Evolutionary conservation across 2,888 invertebrate species (phyloP).

Genomic region (Stenurella melanura): DNA sequence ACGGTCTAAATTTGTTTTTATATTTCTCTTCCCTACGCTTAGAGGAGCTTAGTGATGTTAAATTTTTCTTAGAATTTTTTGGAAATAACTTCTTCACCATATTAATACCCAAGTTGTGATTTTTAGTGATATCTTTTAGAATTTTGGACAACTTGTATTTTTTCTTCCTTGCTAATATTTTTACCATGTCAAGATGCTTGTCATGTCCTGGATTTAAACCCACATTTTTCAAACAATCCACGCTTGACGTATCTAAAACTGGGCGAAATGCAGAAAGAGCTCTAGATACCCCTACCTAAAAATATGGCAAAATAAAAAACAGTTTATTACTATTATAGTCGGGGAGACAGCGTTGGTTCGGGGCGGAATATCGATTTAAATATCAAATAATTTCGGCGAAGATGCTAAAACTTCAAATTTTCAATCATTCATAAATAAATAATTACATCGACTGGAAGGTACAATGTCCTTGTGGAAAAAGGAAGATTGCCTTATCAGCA

Average conservation of each 20-base stretch:
- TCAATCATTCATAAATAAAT: too few species aligned
- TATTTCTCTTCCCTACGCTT: not conserved
- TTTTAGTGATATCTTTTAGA: constrained; percentile 66
- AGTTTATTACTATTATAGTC: not conserved
- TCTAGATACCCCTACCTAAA: constrained; percentile 79
- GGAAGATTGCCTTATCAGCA: too few species aligned
- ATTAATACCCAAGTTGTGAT: constrained; percentile 70
- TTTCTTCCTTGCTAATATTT: constrained; percentile 62
- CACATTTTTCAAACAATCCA: constrained; percentile 71
- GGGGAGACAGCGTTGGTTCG: too few species aligned
- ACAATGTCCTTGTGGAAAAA: too few species aligned
- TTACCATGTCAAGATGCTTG: constrained; percentile 74
- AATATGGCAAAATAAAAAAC: constrained; percentile 43
- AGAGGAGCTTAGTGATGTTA: too few species aligned
- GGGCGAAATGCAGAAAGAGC: constrained; percentile 84
- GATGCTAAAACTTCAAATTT: too few species aligned
- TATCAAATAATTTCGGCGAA: too few species aligned
- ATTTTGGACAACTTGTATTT: constrained; percentile 68
- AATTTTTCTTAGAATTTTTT: constrained; percentile 40
- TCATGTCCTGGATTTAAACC: constrained; percentile 84
- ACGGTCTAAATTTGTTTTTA: constrained; percentile 2
- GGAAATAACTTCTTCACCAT: constrained; percentile 66
- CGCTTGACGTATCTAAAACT: constrained; percentile 72
- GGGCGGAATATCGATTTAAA: too few species aligned
- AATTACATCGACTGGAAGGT: too few species aligned